These are phyloP conservation scores for Acronicta psi DNA, from an alignment of 2,888 invertebrate species.

Conservation along the genomic window DNA sequence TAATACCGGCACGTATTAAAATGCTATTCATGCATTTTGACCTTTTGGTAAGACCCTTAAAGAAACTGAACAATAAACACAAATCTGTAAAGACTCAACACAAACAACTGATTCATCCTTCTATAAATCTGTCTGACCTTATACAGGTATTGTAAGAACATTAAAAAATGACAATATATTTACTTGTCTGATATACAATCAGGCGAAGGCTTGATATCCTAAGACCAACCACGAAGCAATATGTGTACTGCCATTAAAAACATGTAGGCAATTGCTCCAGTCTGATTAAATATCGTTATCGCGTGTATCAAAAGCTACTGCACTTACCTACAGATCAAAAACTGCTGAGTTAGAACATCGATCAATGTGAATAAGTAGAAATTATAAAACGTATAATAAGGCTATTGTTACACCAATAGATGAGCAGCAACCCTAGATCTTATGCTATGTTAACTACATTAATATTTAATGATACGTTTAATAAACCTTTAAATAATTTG, in stretches of 20 bases:
- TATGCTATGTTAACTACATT: too few relatives aligned
- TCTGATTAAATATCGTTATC: constrained; percentile 66
- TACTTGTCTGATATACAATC: constrained; percentile 36
- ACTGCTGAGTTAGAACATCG: constrained; percentile 86
- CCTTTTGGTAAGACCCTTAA: neutral
- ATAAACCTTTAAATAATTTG: too few relatives aligned
- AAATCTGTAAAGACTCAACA: constrained; percentile 4
- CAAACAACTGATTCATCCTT: neutral
- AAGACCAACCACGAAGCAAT: constrained; percentile 35
- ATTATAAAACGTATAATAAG: constrained; percentile 66
- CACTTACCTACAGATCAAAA: constrained; percentile 80
- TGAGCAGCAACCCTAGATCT: constrained; percentile 14
- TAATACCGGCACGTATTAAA: neutral
- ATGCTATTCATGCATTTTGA: neutral
- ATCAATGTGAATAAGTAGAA: constrained; percentile 78
- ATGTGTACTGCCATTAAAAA: constrained; percentile 50
- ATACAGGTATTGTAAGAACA: constrained; percentile 26
- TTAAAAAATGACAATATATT: constrained; percentile 48
- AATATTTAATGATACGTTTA: too few relatives aligned
- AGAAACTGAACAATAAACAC: constrained; percentile 2
- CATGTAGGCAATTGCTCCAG: constrained; percentile 59
- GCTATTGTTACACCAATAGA: constrained; percentile 54
- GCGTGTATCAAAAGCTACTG: constrained; percentile 75
- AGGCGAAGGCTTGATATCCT: constrained; percentile 20
- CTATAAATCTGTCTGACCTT: constrained; percentile 23